A percentile compares a stretch with the other conserved stretches of the same genome.
Evolutionary conservation across 2,888 invertebrate species (phyloP).

Genomic region (Nomada ruficornis): DNA sequence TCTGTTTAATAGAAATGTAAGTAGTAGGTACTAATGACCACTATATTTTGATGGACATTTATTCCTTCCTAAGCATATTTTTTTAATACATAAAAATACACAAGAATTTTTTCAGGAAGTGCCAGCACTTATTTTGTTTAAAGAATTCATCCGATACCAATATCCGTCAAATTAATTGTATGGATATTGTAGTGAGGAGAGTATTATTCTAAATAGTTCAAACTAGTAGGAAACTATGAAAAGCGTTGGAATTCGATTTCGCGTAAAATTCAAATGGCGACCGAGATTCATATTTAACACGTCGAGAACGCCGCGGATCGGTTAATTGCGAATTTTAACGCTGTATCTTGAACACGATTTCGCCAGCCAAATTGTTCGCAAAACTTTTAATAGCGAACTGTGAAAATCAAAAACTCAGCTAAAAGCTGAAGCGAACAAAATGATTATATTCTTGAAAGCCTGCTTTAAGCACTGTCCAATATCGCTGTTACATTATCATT

Average conservation of each 20-base stretch:
- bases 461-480: constrained; percentile 25
- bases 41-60: no score
- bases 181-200: not conserved
- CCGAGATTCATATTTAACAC: constrained; percentile 22
- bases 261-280: constrained; percentile 1
- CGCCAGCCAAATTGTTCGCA: constrained; percentile 13
- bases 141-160: no score
- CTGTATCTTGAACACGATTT: constrained; percentile 28
- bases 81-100: no score
- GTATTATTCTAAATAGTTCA: not conserved
- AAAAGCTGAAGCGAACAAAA: constrained; percentile 27
- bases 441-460: constrained; percentile 36
- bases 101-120: no score
- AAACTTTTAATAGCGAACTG: constrained; percentile 36
- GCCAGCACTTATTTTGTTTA: no score
- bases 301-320: constrained; percentile 7
- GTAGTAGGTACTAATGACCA: no score
- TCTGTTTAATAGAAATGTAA: no score
- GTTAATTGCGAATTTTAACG: constrained; percentile 32
- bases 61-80: no score
- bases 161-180: no score
- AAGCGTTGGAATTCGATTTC: not conserved
- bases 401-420: constrained; percentile 32
- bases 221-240: not conserved
- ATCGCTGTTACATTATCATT: constrained; percentile 25